These are phyloP conservation scores for Poeciliopsis retropinna DNA, from an alignment of 2,113 vertebrate species.

Conservation along the genomic window DNA sequence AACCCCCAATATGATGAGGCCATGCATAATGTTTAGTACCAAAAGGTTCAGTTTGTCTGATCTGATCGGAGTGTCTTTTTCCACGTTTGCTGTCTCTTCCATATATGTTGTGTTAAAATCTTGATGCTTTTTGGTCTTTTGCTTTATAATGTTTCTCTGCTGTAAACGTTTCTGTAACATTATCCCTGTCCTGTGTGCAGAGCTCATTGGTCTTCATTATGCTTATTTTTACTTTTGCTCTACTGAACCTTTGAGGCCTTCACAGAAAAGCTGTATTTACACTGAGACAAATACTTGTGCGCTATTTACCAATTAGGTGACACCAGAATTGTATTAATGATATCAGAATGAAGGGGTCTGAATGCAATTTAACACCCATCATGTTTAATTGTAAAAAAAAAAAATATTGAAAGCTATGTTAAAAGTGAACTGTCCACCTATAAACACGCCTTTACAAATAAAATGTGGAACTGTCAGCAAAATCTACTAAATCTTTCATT, in stretches of 20 bases:
- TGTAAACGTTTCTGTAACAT: background rate
- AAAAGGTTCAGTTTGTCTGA: too few species aligned
- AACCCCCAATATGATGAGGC: too few species aligned
- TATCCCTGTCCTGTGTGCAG: background rate
- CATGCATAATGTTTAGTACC: too few species aligned
- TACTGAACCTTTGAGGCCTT: background rate
- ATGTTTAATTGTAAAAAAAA: too few species aligned
- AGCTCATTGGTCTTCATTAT: background rate
- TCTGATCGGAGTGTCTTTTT: too few species aligned
- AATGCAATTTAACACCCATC: background rate
- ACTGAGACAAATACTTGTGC: background rate
- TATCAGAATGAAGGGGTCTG: background rate
- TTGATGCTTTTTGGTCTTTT: background rate
- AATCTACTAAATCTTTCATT: background rate
- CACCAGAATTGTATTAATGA: background rate
- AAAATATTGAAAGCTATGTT: too few species aligned
- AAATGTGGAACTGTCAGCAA: background rate
- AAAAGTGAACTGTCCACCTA: too few species aligned
- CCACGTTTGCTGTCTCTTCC: too few species aligned
- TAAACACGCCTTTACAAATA: background rate
- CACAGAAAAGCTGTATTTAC: background rate
- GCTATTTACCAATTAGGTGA: background rate
- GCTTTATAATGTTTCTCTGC: background rate
- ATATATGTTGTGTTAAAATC: too few species aligned
- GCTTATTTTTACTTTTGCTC: background rate